phyloP scores from a whole-genome alignment of 2,888 invertebrate genomes.

The Panopea generosa region DNA sequence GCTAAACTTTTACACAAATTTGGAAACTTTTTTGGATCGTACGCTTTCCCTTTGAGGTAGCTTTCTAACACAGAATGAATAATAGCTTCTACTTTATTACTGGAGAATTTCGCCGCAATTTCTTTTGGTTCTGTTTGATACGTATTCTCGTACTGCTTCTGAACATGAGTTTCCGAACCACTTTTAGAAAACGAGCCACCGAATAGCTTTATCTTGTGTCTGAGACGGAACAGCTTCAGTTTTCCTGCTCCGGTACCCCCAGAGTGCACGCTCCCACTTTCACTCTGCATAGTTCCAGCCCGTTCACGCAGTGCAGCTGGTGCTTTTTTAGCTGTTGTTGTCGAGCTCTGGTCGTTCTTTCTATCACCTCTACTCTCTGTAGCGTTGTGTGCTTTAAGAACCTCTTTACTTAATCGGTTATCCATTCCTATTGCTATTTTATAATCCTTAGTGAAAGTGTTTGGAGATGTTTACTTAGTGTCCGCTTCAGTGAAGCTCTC shows the following conservation, averaged over 20 bases:
- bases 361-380: constrained; percentile 13
- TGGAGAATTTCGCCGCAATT: constrained; percentile 59
- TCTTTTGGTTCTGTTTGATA: constrained; percentile 69
- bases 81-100: constrained; percentile 69
- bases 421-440: constrained; percentile 34
- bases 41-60: constrained; percentile 71
- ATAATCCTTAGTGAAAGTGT: constrained; percentile 17
- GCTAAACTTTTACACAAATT: constrained; percentile 72
- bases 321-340: neutral
- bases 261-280: constrained; percentile 53
- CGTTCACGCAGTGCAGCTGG: constrained; percentile 20
- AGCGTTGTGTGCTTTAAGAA: constrained; percentile 48
- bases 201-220: constrained; percentile 66
- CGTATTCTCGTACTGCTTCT: constrained; percentile 70
- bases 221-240: constrained; percentile 56
- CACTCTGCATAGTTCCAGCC: constrained; percentile 48
- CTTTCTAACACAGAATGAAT: constrained; percentile 66
- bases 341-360: constrained; percentile 5
- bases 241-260: constrained; percentile 42
- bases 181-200: constrained; percentile 63
- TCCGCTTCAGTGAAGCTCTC: constrained; percentile 1
- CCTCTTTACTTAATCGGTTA: constrained; percentile 50
- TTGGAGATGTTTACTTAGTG: constrained; percentile 17
- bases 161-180: constrained; percentile 62
- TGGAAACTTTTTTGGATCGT: constrained; percentile 74